Conservation (phyloP, 1,140 invertebrate species). For the Pseudachorutes palmiensis region DNA sequence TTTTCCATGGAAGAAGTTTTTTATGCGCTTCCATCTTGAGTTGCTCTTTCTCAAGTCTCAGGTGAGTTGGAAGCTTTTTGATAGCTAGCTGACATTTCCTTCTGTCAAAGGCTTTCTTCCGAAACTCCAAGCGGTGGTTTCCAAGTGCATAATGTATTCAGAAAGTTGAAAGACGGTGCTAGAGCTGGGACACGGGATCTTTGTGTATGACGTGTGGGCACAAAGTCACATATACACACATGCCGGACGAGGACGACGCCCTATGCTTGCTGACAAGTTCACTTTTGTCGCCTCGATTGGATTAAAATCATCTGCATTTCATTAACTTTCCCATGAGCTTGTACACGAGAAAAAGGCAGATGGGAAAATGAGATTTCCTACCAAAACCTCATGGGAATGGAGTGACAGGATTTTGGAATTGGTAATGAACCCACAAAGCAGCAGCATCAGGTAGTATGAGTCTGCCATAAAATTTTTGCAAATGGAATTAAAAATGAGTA, state of each 20-base stretch:
- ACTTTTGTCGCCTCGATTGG: not conserved
- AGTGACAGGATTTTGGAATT: not conserved
- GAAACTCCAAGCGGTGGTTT: not conserved
- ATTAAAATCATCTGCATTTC: not conserved
- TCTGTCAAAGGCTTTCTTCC: not conserved
- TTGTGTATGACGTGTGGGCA: no score
- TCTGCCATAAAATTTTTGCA: no score
- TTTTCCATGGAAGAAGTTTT: no score
- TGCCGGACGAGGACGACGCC: not conserved
- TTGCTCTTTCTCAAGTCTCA: no score
- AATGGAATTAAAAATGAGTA: not conserved
- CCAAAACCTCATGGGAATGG: not conserved
- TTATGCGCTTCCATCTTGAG: no score
- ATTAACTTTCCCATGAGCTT: no score
- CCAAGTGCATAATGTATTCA: conserved; percentile 8
- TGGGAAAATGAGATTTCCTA: not conserved
- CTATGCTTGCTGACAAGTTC: not conserved
- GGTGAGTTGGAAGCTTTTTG: not conserved
- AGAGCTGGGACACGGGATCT: not conserved
- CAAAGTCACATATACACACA: no score
- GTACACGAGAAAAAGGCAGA: no score
- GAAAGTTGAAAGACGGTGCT: not conserved
- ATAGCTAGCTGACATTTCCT: not conserved
- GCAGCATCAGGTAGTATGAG: not conserved
- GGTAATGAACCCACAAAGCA: not conserved